Evolutionary conservation across 30 jellyfish, hydroid and myxozoan species (phyloP), one percentile per base, ranked within the genome.

Genomic region (Phacellophora camtschatica): DNA sequence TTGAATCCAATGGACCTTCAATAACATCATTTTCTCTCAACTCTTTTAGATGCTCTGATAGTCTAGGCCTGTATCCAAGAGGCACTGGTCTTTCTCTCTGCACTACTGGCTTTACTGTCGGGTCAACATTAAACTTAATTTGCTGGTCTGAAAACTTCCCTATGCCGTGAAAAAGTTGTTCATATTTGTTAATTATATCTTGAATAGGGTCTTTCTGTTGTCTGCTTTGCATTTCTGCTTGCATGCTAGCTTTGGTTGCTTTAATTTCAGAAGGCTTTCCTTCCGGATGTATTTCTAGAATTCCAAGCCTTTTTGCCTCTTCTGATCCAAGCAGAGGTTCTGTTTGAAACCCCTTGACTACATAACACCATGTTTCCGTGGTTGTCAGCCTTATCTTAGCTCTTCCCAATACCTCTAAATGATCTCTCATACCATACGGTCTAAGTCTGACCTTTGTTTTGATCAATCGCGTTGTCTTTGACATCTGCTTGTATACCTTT

Each of bases 401-500:
- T 66, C 81, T 34, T 4, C 81, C 81, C 34, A 29, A 29, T 29
- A 66, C 81, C 35, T 29, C 20, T 24, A 66, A 2, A 23, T 29
- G 56, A 32, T 66, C 63, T n/a, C 36, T 39, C 30, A 50, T 66
- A 25, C 69, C 81, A 43, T 66, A 66, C 18, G 81, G 81, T 29
- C 81, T 37, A 0, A 66, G 81, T 39, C 49, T 66, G 25, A 66
- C 81, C 9, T 66, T 66, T 43, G 81, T 29, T 39, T 50, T 46
- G 34, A 25, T 23, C 33, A 66, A 43, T 66, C 69, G 43, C 12
- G 81, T 66, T 6, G 71, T 66, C n/a, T 66, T 0, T 9, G 61
- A 13, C 28, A 66, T 23, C 27, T 33, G 81, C 51, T 29, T 24
- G 49, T 29, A 66, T 2, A 29, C 81, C 81, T 66, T 66, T 29